These are phyloP conservation scores for Monomorium pharaonis DNA, from an alignment of 1,140 invertebrate genomes.

Conservation along the genomic window DNA sequence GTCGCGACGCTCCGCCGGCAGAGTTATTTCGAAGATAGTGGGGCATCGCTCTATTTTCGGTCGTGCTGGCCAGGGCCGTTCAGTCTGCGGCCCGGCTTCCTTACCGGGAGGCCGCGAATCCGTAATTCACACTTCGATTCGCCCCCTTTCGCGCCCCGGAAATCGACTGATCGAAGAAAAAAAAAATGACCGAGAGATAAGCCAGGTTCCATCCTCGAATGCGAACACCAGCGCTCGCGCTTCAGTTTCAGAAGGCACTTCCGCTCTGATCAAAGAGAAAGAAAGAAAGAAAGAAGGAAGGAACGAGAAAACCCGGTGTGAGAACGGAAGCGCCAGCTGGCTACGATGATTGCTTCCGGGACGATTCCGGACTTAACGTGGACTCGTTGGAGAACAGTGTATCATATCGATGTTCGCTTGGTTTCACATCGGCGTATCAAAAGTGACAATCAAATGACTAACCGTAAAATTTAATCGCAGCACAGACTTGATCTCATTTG, in stretches of 20 bases:
- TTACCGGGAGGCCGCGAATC: constrained; percentile 71
- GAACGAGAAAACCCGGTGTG: not conserved
- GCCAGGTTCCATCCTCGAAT: not conserved
- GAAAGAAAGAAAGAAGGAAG: constrained; percentile 34
- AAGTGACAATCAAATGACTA: not conserved
- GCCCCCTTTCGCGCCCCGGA: not conserved
- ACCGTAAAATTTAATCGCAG: not conserved
- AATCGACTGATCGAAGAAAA: not conserved
- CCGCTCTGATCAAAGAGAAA: too few species aligned
- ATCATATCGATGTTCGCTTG: not conserved
- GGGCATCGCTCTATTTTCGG: constrained; percentile 82
- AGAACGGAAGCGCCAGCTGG: constrained; percentile 15
- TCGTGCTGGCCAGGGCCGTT: constrained; percentile 77
- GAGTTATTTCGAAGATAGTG: constrained; percentile 74
- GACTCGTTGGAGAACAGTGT: constrained; percentile 1
- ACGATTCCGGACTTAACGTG: not conserved
- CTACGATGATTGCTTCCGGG: constrained; percentile 6
- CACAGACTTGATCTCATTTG: not conserved
- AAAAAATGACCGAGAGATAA: constrained; percentile 18
- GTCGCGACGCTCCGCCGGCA: constrained; percentile 65
- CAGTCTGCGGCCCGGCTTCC: constrained; percentile 80
- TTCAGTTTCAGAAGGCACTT: constrained; percentile 6
- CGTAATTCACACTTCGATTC: constrained; percentile 40
- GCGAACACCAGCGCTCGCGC: not conserved
- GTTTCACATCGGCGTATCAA: not conserved